Evolutionary conservation across 2,113 vertebrate species (phyloP), one percentile per base, ranked within the genome.

Genomic region (Sturnira hondurensis): DNA sequence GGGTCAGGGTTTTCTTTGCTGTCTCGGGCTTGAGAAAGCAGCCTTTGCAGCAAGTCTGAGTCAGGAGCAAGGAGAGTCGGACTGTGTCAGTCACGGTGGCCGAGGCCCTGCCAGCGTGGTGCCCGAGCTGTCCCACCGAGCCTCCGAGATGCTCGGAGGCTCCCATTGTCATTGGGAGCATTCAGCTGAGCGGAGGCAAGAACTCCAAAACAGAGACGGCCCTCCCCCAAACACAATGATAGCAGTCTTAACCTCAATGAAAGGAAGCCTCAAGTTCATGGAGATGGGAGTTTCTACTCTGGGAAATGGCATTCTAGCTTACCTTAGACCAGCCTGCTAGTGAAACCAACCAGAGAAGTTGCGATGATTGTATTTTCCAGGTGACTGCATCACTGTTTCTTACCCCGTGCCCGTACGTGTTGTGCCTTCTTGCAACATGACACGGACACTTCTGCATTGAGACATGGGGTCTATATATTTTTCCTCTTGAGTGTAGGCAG

Each of bases 1-100:
- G 52, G 50, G 68, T 41, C 52, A 70, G 61, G 41, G 14, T 70
- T 94, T 88, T 80, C 63, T 77, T 86, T 47, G 52, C 54, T 83
- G 14, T 17, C 28, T 33, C 43, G n/a, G 56, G 71, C 52, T 47
- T 65, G 19, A 63, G 65, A 80, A 83, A 41, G 3, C 6, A 86
- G 50, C 19, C 17, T 52, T n/a, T 1, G 11, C 26, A 47, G 38
- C 11, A n/a, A 68, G 41, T 38, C 77, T 67, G 45, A 61, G 41
- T 15, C 13, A 26, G 67, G 22, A 7, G 36, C 31, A 47, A 54
- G 78, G 6, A 47, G 50, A 36, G 7, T 54, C 36, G 38, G 43
- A 16, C 33, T 33, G 4, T 68, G 24, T 31, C 0, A 5, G 45
- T 26, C 58, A 38, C 41, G 1, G 12, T 12, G 26, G 77, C n/a